Percentiles rank a stretch among this genome's conserved stretches.
Evolutionary conservation across 2,888 invertebrate genomes (phyloP).

Genomic region (Drosophila sordidula): DNA sequence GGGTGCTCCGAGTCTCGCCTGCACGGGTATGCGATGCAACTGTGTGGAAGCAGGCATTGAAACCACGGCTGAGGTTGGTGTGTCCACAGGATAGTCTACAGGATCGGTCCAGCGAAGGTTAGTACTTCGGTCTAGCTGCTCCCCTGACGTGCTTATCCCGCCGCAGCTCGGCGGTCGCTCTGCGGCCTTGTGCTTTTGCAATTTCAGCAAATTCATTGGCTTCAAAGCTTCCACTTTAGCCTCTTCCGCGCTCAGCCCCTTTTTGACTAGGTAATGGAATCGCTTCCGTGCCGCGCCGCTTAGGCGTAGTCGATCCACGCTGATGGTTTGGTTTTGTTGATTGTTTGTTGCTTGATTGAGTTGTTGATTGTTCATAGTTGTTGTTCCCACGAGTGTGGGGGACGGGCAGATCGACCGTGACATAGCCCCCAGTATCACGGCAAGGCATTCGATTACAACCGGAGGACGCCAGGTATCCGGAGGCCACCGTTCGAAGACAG

Average conservation of each 20-base stretch:
- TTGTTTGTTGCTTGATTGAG: constrained; percentile 5
- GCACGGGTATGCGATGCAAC: constrained; percentile 9
- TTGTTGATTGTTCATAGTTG: constrained; percentile 20
- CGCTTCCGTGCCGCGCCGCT: constrained; percentile 29
- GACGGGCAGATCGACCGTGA: constrained; percentile 37
- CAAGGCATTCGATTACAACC: constrained; percentile 42
- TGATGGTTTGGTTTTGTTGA: neutral
- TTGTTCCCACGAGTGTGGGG: constrained; percentile 49
- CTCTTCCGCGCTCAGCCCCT: neutral
- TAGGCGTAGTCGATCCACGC: neutral
- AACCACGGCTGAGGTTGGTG: neutral
- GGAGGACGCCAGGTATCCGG: constrained; percentile 54
- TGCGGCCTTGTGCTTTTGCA: no score
- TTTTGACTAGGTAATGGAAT: neutral
- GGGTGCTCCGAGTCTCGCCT: constrained; percentile 30
- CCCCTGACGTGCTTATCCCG: neutral
- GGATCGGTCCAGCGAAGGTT: neutral
- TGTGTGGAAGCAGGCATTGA: neutral
- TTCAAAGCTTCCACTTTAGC: constrained; percentile 14
- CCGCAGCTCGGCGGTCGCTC: no score
- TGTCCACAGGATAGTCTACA: neutral
- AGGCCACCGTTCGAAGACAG: constrained; percentile 55
- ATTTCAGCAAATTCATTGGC: neutral
- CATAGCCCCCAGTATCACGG: constrained; percentile 49
- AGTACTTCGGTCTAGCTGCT: neutral